Percentiles rank a stretch among this genome's conserved stretches.
These are phyloP conservation scores for Diplodus puntazzo DNA, from an alignment of 2,797 vertebrate species.

Conservation along the genomic window DNA sequence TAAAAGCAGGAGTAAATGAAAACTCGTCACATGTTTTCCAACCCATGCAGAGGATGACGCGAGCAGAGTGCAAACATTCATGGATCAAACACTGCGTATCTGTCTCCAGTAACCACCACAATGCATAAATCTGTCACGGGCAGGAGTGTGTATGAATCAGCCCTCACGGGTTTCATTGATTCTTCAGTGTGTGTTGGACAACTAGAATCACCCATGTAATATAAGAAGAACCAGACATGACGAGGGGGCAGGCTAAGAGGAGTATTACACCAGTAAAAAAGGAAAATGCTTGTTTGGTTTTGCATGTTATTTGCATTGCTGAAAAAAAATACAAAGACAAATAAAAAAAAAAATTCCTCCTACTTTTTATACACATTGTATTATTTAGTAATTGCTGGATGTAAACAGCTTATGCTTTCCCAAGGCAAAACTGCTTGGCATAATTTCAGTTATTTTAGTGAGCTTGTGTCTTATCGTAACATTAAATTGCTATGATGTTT, in stretches of 20 bases:
- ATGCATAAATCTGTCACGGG: constrained; percentile 41
- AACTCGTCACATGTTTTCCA: constrained; percentile 9
- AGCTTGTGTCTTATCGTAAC: constrained; percentile 1
- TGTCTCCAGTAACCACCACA: constrained; percentile 23
- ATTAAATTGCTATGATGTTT: constrained; percentile 23
- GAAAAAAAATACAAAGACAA: background rate
- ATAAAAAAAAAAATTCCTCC: background rate
- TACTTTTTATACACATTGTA: constrained; percentile 25
- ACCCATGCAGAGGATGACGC: background rate
- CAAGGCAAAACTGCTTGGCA: constrained; percentile 25
- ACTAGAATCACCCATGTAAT: constrained; percentile 39
- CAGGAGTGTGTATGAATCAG: constrained; percentile 11
- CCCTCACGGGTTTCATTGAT: constrained; percentile 44
- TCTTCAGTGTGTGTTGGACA: constrained; percentile 44
- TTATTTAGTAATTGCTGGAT: constrained; percentile 45
- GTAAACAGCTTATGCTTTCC: constrained; percentile 55
- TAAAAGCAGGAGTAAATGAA: background rate
- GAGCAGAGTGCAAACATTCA: constrained; percentile 9
- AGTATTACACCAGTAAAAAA: constrained; percentile 18
- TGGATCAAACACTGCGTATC: constrained; percentile 8
- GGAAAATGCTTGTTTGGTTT: constrained; percentile 1
- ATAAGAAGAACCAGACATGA: constrained; percentile 7
- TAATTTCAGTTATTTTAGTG: constrained; percentile 32
- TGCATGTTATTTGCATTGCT: constrained; percentile 22
- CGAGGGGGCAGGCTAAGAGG: background rate